These are phyloP conservation scores for Mustela nigripes DNA, from an alignment of 2,113 vertebrate species.

Conservation along the genomic window DNA sequence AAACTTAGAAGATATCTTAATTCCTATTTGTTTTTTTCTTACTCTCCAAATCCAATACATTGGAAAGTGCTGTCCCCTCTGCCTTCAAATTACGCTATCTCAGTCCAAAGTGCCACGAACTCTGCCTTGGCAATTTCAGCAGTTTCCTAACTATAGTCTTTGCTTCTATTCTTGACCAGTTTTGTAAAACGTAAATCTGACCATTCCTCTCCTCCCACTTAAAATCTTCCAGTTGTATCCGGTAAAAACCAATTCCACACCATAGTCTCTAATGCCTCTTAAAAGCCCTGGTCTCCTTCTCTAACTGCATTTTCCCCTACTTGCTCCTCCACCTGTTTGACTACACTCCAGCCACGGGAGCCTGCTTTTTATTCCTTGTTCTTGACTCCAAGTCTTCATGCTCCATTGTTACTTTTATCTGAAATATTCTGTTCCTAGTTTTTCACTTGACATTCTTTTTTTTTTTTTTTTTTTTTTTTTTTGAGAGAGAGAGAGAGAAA, in stretches of 20 bases:
- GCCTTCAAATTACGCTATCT: background rate
- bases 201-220: background rate
- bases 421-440: background rate
- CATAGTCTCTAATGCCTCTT: background rate
- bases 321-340: background rate
- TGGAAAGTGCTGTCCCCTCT: background rate
- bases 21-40: background rate
- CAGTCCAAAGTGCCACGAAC: background rate
- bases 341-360: background rate
- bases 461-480: background rate
- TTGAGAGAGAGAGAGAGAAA: background rate
- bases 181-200: background rate
- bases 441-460: background rate
- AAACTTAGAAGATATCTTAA: background rate
- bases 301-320: background rate
- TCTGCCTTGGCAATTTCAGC: background rate
- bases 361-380: background rate
- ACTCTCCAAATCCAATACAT: background rate
- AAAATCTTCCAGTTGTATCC: background rate
- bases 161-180: background rate
- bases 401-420: background rate
- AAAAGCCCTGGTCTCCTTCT: background rate
- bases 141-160: background rate
- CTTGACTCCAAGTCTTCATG: background rate
- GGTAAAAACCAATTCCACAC: background rate